phyloP scores from a whole-genome alignment of 2,888 invertebrate genomes.

The Folsomia manolachei region DNA sequence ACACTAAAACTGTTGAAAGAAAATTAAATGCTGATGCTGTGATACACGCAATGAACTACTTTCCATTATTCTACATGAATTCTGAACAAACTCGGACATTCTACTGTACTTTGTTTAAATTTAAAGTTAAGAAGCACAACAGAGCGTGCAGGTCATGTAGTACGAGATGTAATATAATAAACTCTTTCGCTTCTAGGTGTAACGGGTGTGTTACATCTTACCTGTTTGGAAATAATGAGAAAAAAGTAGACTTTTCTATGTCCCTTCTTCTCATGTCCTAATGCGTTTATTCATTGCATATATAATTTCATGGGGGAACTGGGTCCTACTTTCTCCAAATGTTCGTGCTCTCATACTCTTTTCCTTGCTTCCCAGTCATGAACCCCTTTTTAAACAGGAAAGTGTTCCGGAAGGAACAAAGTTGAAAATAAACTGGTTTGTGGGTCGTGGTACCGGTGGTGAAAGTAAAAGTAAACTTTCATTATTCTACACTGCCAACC shows the following conservation, averaged over 20 bases:
- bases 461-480: constrained; percentile 7
- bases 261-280: not conserved
- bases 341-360: not conserved
- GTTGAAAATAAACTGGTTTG: not conserved
- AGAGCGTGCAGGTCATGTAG: too few relatives aligned
- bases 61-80: not conserved
- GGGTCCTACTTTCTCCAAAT: not conserved
- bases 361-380: not conserved
- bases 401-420: not conserved
- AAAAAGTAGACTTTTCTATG: not conserved
- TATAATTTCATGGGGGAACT: not conserved
- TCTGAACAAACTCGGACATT: too few relatives aligned
- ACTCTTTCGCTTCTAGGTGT: too few relatives aligned
- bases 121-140: too few relatives aligned
- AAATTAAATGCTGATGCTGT: not conserved
- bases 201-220: not conserved
- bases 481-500: not conserved
- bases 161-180: not conserved
- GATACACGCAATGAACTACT: not conserved
- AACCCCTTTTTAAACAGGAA: not conserved
- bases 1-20: not conserved
- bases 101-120: too few relatives aligned
- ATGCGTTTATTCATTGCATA: not conserved
- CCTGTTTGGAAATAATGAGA: not conserved
- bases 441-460: not conserved